Conservation (phyloP, 2,888 invertebrate genomes). For the Achlya flavicornis region DNA sequence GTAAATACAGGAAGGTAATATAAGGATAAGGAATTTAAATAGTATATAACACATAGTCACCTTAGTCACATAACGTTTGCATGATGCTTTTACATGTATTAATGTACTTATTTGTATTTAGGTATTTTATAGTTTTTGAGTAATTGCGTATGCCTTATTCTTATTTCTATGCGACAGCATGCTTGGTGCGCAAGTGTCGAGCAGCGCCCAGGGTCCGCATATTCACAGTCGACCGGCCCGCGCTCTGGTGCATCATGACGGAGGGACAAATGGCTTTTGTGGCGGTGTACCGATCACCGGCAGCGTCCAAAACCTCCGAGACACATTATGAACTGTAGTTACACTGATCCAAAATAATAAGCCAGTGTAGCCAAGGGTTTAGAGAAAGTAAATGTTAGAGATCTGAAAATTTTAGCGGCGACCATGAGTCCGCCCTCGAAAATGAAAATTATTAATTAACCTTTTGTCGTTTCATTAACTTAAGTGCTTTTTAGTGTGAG, state of each 20-base stretch:
- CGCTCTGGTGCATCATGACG: conserved; percentile 60
- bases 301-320: conserved; percentile 13
- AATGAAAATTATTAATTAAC: too few species aligned
- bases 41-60: too few species aligned
- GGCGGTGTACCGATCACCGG: conserved; percentile 44
- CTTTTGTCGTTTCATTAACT: neutral
- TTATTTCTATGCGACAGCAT: conserved; percentile 50
- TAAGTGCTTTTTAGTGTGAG: neutral
- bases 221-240: conserved; percentile 63
- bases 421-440: neutral
- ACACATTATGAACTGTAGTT: conserved; percentile 57
- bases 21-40: too few species aligned
- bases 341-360: neutral
- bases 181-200: conserved; percentile 53
- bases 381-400: neutral
- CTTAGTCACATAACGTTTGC: too few species aligned
- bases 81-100: too few species aligned
- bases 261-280: conserved; percentile 38
- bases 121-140: neutral
- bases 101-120: neutral
- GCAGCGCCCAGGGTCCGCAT: conserved; percentile 31
- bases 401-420: neutral
- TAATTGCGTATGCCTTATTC: conserved; percentile 37
- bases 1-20: too few species aligned
- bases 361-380: neutral